A percentile compares a stretch with the other conserved stretches of the same genome.
phyloP scores from a whole-genome alignment of 2,888 invertebrate species.

The Thysanoteuthis rhombus region DNA sequence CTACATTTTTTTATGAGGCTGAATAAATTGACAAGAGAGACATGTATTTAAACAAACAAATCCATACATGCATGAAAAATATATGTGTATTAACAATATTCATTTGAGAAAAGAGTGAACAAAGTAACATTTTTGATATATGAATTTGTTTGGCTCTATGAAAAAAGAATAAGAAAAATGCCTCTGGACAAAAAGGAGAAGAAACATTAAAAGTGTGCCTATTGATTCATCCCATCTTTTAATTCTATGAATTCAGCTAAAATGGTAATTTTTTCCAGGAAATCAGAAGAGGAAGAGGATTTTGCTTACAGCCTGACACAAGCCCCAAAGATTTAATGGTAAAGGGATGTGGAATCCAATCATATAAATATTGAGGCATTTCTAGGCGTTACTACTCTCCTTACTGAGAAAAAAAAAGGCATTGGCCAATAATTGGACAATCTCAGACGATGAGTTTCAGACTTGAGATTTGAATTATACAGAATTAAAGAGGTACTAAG shows the following conservation, averaged over 20 bases:
- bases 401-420: no score
- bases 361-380: no score
- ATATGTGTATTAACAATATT: background rate
- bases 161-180: background rate
- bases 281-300: background rate
- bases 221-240: background rate
- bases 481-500: no score
- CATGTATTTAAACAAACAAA: background rate
- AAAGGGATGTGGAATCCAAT: no score
- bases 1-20: background rate
- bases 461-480: no score
- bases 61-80: background rate
- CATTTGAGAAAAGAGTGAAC: background rate
- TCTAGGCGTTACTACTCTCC: no score
- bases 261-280: background rate
- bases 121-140: background rate
- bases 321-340: background rate
- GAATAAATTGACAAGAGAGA: background rate
- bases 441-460: no score
- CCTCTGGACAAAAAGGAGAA: background rate
- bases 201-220: background rate
- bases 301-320: background rate
- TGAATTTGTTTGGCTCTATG: background rate
- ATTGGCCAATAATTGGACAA: no score
- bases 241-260: background rate